Evolutionary conservation across 2,888 invertebrate genomes (phyloP).

Genomic region (Sminthurides aquaticus): DNA sequence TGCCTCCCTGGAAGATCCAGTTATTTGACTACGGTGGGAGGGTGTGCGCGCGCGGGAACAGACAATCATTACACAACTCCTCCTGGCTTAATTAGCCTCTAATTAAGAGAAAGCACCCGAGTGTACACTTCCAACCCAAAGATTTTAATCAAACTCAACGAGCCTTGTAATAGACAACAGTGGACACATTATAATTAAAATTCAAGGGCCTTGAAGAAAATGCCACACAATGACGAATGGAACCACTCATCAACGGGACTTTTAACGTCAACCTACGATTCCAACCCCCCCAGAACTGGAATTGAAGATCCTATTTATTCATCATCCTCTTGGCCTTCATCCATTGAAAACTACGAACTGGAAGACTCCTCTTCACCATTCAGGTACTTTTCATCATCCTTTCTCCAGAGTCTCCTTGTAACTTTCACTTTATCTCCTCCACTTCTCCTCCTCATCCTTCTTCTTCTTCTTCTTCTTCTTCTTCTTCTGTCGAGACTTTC

Average conservation of each 20-base stretch:
- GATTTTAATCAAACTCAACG: too few species aligned
- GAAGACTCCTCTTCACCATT: conserved; percentile 19
- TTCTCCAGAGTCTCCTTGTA: too few species aligned
- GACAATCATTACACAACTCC: too few species aligned
- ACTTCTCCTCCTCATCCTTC: too few species aligned
- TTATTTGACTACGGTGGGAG: too few species aligned
- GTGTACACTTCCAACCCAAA: too few species aligned
- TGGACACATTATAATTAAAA: background rate
- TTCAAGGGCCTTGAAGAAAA: background rate
- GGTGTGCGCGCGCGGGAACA: too few species aligned
- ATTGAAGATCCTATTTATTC: background rate
- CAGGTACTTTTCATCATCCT: conserved; percentile 11
- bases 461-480: too few species aligned
- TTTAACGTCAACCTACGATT: background rate
- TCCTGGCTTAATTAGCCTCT: background rate
- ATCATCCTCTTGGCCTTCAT: conserved; percentile 19
- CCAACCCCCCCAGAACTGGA: too few species aligned
- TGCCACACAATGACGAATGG: background rate
- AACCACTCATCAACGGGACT: background rate
- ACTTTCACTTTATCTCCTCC: too few species aligned
- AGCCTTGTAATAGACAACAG: background rate
- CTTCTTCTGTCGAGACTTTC: too few species aligned
- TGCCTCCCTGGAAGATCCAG: background rate
- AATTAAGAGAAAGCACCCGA: too few species aligned
- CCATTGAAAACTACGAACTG: conserved; percentile 21